phyloP scores from a whole-genome alignment of 2,113 vertebrate species.

The Chaetodon trifascialis region DNA sequence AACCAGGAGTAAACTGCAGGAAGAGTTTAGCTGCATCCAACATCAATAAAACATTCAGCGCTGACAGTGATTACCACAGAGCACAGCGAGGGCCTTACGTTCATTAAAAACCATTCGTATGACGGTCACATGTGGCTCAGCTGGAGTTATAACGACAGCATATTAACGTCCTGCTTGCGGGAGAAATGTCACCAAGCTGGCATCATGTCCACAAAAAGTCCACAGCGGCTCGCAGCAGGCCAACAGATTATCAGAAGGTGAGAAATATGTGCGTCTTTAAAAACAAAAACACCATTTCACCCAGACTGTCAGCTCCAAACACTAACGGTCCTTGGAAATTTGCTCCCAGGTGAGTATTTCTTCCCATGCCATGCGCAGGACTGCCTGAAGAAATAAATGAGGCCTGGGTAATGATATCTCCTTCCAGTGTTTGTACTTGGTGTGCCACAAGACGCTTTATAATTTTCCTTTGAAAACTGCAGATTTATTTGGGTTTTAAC shows the following conservation, averaged over 20 bases:
- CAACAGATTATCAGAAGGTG: background rate
- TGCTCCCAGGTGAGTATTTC: slow-evolving; percentile 14
- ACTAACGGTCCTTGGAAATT: slow-evolving; percentile 10
- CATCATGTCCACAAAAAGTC: background rate
- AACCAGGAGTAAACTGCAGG: background rate
- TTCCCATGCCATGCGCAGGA: background rate
- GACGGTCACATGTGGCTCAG: background rate
- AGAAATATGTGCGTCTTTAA: background rate
- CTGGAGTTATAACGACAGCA: background rate
- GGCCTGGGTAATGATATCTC: slow-evolving; percentile 36
- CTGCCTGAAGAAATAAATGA: slow-evolving; percentile 34
- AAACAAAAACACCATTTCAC: background rate
- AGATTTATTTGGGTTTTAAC: slow-evolving; percentile 46
- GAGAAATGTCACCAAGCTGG: too few species aligned
- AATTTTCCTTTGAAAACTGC: slow-evolving; percentile 45
- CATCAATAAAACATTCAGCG: background rate
- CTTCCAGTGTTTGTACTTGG: slow-evolving; percentile 31
- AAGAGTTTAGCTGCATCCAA: background rate
- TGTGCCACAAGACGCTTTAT: slow-evolving; percentile 45
- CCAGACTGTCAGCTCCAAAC: background rate
- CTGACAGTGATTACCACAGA: background rate
- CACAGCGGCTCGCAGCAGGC: background rate
- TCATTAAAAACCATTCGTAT: background rate
- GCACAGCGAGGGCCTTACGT: background rate
- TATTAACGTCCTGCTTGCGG: background rate